Base-by-base conservation (phyloP, 1,140 invertebrate species). In the Solenopsis invicta region DNA sequence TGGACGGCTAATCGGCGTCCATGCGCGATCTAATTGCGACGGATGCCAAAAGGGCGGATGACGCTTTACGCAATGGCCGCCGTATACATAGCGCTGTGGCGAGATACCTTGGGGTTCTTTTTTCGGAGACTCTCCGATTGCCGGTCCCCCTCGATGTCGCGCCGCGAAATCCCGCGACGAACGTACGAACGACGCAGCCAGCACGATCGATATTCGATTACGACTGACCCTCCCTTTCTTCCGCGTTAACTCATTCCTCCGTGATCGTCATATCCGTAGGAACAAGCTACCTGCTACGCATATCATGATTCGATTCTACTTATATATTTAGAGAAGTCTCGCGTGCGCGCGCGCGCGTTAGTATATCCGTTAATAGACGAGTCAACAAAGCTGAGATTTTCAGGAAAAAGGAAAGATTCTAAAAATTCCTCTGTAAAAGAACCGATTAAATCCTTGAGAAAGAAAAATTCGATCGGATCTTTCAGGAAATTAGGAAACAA, bases 11-110 rank as follows among this genome's bases (percentile, higher is more conserved):
- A 59, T 82, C 54, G 29, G 48, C 56, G 21, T 24, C 45, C 56
- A 13, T 69, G 2, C 24, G 41, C 50, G 54, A 61, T 74, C 69
- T 75, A 62, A 75, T 75, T 75, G 62, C 41, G 54, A 61, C 59
- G 12, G 72, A 87, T 52, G 66, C 59, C 78, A 84, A 89, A 87
- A 90, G 85, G 89, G 85, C 89, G 77, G 54, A 59, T 37, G 71
- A 76, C 41, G 24, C 37, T 48, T 61, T 21, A 18, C 61, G 67
- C 71, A 89, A 89, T 89, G 89, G 78, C 87, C 76, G 88, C 54
- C 82, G 61, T 72, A 5, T 71, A 56, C 50, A 69, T 82, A 18
- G 80, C 67, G 62, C 34, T 48, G 77, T 41, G 8, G 8, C 41
- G 50, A 54, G 24, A 61, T 29, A 2, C 54, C n/a, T 10, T 29